Evolutionary conservation across 2,113 vertebrate genomes (phyloP).

Genomic region (Brachionichthys hirsutus): DNA sequence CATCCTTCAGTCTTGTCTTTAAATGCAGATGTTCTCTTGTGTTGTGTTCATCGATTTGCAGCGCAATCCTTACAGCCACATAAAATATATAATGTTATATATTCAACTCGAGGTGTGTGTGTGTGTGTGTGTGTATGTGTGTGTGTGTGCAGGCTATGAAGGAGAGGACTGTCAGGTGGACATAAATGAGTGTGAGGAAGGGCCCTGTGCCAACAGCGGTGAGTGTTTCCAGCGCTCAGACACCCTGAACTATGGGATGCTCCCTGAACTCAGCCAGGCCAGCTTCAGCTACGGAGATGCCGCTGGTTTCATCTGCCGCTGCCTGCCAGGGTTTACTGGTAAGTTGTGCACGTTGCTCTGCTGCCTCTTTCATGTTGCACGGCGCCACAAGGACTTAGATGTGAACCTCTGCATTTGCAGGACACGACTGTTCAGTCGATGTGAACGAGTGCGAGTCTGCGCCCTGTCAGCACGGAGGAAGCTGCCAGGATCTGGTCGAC

Average conservation of each 20-base stretch:
- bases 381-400: neutral
- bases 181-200: constrained; percentile 81
- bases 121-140: no score
- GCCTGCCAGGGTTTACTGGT: constrained; percentile 87
- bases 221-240: constrained; percentile 86
- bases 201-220: constrained; percentile 83
- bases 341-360: constrained; percentile 31
- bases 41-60: no score
- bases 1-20: no score
- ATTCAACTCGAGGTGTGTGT: no score
- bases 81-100: no score
- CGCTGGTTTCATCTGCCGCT: constrained; percentile 86
- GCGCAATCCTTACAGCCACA: no score
- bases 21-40: no score
- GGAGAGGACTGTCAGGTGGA: constrained; percentile 76
- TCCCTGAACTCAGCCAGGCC: constrained; percentile 64
- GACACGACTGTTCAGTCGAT: constrained; percentile 83
- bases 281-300: constrained; percentile 82
- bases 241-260: constrained; percentile 67
- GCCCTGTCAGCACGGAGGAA: constrained; percentile 84
- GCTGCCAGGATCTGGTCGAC: constrained; percentile 83
- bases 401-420: constrained; percentile 63
- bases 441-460: constrained; percentile 85
- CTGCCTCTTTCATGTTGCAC: no score
- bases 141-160: constrained; percentile 61